Conservation (phyloP, 2,113 vertebrate genomes). For the Jacana jacana region DNA sequence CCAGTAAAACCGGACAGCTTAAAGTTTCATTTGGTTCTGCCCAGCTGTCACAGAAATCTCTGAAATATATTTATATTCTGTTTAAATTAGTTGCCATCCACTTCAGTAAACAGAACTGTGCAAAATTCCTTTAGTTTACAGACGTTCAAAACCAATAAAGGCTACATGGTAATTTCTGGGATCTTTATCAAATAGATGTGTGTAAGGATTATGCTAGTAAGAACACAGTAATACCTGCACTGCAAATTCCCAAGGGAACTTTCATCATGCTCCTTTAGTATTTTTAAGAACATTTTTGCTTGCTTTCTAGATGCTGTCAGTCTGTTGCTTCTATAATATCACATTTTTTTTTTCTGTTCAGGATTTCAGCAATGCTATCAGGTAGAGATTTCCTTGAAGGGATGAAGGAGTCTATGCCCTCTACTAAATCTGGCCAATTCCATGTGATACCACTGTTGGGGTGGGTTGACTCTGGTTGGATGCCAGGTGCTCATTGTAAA, state of each 20-base stretch:
- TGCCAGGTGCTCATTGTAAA: neutral
- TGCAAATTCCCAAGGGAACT: neutral
- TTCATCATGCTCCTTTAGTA: neutral
- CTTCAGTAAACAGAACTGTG: neutral
- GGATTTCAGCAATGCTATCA: neutral
- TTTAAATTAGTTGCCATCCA: neutral
- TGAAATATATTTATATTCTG: neutral
- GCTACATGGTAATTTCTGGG: neutral
- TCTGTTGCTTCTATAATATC: neutral
- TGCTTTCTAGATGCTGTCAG: neutral
- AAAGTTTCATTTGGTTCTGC: neutral
- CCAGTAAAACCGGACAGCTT: neutral
- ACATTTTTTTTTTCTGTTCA: neutral
- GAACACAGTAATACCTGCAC: neutral
- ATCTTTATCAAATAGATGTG: neutral
- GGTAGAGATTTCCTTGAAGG: neutral
- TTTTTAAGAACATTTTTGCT: neutral
- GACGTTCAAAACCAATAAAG: neutral
- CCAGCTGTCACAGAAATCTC: neutral
- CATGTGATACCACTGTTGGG: neutral
- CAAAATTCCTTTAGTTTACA: neutral
- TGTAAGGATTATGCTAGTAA: neutral
- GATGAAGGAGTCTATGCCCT: neutral
- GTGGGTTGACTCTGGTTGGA: neutral
- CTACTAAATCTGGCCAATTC: neutral